Conservation (phyloP, 2,888 invertebrate species). For the Saturnia pavonia region DNA sequence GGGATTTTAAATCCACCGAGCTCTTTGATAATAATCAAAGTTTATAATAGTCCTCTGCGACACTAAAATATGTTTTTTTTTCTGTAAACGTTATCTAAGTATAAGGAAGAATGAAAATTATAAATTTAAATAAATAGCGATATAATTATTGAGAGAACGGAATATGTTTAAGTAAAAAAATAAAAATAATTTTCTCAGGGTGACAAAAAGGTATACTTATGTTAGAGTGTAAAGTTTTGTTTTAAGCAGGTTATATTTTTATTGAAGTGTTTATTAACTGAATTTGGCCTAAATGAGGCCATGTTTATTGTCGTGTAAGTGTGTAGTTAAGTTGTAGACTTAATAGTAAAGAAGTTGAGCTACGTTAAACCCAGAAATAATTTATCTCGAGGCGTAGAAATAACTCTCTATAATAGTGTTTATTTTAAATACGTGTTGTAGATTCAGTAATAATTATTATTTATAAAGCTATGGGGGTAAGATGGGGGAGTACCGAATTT, state of each 20-base stretch:
- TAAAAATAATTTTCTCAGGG: not conserved
- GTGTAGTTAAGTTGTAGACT: not conserved
- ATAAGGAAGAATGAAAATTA: not conserved
- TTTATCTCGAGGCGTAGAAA: not conserved
- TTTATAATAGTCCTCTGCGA: not conserved
- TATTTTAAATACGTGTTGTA: slow-evolving; percentile 58
- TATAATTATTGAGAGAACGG: not conserved
- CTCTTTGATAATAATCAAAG: not conserved
- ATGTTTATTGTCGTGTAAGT: not conserved
- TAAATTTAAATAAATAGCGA: not conserved
- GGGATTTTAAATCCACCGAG: not conserved
- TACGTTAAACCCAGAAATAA: not conserved
- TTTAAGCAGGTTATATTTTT: too few relatives aligned
- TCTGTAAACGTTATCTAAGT: not conserved
- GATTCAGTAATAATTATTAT: slow-evolving; percentile 30
- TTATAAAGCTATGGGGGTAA: not conserved
- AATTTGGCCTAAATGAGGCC: too few relatives aligned
- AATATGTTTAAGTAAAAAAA: not conserved
- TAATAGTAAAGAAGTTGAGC: not conserved
- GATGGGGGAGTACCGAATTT: not conserved
- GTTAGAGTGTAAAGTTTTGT: too few relatives aligned
- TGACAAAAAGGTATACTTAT: not conserved
- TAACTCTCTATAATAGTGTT: slow-evolving; percentile 12
- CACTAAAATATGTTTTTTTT: not conserved
- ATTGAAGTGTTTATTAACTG: too few relatives aligned